Conservation (phyloP, 2,113 vertebrate species). For the Rhinoptilus africanus region DNA sequence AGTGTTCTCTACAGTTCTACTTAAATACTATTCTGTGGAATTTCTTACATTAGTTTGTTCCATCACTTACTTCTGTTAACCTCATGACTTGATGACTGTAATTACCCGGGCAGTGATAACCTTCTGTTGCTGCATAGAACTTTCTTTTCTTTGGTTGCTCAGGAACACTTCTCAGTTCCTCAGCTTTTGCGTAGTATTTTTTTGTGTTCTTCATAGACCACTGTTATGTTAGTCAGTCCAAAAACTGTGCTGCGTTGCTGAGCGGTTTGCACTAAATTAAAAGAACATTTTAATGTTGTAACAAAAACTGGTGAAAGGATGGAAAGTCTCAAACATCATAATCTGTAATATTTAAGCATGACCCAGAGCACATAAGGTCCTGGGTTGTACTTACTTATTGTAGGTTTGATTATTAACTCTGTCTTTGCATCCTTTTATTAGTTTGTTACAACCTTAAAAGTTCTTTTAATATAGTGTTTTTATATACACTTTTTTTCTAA, state of each 20-base stretch:
- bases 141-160: background rate
- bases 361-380: background rate
- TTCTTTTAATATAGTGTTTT: slow-evolving; percentile 67
- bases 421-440: slow-evolving; percentile 57
- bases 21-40: background rate
- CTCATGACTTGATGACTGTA: background rate
- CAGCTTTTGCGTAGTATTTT: background rate
- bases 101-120: background rate
- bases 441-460: slow-evolving; percentile 60
- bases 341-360: slow-evolving; percentile 54
- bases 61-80: background rate
- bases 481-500: slow-evolving; percentile 68
- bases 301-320: slow-evolving; percentile 48
- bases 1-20: background rate
- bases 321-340: background rate
- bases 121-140: background rate
- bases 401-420: slow-evolving; percentile 52
- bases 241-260: background rate
- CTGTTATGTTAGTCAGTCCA: background rate
- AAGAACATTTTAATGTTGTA: slow-evolving; percentile 57
- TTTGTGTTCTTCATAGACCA: background rate
- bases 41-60: background rate
- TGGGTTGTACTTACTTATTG: slow-evolving; percentile 53
- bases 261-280: slow-evolving; percentile 52
- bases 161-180: background rate